phyloP scores from a whole-genome alignment of 2,113 vertebrate genomes.

The Nannospalax galili region DNA sequence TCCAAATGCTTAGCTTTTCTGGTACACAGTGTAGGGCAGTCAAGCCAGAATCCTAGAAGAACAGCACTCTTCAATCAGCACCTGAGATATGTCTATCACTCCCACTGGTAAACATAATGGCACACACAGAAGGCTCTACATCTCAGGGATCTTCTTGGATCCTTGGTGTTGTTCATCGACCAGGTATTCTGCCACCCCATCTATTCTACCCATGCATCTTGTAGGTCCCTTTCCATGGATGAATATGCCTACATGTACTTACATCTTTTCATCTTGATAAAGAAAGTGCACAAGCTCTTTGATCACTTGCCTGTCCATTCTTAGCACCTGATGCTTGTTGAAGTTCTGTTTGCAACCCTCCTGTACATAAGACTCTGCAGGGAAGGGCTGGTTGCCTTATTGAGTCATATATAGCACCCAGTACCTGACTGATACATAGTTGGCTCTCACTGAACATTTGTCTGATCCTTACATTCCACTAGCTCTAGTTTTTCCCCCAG shows the following conservation, averaged over 20 bases:
- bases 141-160: neutral
- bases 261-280: slow-evolving; percentile 14
- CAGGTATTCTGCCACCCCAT: neutral
- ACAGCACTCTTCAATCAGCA: neutral
- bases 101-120: neutral
- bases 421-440: neutral
- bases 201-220: neutral
- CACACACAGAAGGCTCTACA: neutral
- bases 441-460: neutral
- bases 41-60: neutral
- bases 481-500: neutral
- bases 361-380: neutral
- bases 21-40: neutral
- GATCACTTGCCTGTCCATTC: neutral
- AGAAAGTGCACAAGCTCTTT: neutral
- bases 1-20: neutral
- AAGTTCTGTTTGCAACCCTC: neutral
- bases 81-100: neutral
- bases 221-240: neutral
- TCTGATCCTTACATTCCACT: neutral
- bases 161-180: neutral
- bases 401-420: neutral
- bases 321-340: neutral
- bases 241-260: neutral
- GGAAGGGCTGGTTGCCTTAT: neutral